Percentiles rank a stretch among this genome's conserved stretches.
phyloP scores from a whole-genome alignment of 2,888 invertebrate genomes.

The Malacosoma neustria region DNA sequence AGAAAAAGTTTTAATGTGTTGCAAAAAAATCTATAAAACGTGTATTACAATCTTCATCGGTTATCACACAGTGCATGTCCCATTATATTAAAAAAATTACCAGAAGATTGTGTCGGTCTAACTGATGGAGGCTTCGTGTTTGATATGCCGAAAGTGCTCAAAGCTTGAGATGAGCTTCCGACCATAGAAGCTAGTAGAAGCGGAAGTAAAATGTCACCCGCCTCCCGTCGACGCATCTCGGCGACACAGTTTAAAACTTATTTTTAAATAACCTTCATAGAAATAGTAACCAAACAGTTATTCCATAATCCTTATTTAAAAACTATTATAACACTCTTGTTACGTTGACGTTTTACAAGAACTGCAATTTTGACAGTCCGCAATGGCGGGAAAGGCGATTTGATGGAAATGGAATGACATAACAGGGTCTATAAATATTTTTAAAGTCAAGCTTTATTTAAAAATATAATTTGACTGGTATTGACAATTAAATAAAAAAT shows the following conservation, averaged over 20 bases:
- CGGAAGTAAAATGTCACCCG: slow-evolving; percentile 41
- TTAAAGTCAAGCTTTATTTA: too few species aligned
- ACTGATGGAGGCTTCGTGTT: slow-evolving; percentile 74
- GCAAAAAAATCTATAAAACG: slow-evolving; percentile 8
- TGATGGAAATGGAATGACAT: background rate
- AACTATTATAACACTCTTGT: too few species aligned
- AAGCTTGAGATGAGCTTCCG: slow-evolving; percentile 71
- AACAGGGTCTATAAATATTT: background rate
- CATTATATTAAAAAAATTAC: slow-evolving; percentile 67
- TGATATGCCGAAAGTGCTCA: slow-evolving; percentile 81
- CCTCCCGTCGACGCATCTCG: slow-evolving; percentile 52
- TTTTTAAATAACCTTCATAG: too few species aligned
- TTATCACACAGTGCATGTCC: slow-evolving; percentile 31
- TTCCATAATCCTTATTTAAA: too few species aligned
- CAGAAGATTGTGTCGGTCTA: slow-evolving; percentile 72
- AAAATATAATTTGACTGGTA: too few species aligned
- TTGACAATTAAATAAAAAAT: too few species aligned
- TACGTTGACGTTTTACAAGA: slow-evolving; percentile 1
- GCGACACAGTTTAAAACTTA: too few species aligned
- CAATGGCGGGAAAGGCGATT: slow-evolving; percentile 1
- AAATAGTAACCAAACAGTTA: too few species aligned
- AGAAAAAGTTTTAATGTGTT: too few species aligned
- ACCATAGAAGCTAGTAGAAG: slow-evolving; percentile 46
- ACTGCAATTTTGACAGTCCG: background rate
- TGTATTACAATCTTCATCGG: slow-evolving; percentile 5